Conservation (phyloP, 2,888 invertebrate species). For the Thymelicus lineola region DNA sequence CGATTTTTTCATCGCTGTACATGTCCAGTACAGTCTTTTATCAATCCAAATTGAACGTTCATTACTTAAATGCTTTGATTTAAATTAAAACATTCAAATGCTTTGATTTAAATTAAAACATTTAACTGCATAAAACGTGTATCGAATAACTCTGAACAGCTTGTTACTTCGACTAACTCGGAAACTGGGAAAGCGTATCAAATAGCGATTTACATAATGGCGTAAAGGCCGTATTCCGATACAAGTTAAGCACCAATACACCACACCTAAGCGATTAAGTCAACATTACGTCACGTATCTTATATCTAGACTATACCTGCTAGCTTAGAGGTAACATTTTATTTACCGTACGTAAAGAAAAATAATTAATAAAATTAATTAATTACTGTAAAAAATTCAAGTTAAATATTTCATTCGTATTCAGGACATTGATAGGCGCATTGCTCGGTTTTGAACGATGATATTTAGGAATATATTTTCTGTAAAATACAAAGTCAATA, state of each 20-base stretch:
- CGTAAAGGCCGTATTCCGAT: slow-evolving; percentile 70
- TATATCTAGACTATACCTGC: slow-evolving; percentile 53
- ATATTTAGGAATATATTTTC: not conserved
- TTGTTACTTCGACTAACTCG: slow-evolving; percentile 47
- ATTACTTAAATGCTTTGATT: slow-evolving; percentile 6
- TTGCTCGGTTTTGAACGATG: too few relatives aligned
- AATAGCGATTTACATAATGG: slow-evolving; percentile 76
- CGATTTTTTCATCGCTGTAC: slow-evolving; percentile 10
- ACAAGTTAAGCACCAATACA: slow-evolving; percentile 58
- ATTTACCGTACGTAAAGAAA: too few relatives aligned
- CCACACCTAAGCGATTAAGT: slow-evolving; percentile 71
- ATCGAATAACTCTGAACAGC: slow-evolving; percentile 31
- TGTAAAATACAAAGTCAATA: not conserved
- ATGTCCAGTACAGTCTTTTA: not conserved
- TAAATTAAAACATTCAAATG: slow-evolving; percentile 22
- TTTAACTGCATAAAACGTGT: slow-evolving; percentile 28
- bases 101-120: slow-evolving; percentile 20
- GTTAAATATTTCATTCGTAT: too few relatives aligned
- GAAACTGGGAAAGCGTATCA: slow-evolving; percentile 60
- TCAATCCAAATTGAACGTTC: not conserved
- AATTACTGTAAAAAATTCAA: too few relatives aligned
- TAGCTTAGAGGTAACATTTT: not conserved
- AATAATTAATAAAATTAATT: too few relatives aligned
- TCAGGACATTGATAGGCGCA: too few relatives aligned
- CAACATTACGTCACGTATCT: slow-evolving; percentile 73